Percentiles rank a stretch among this genome's conserved stretches.
Conservation (phyloP, 2,797 vertebrate genomes). For the Ceyx erithaca region DNA sequence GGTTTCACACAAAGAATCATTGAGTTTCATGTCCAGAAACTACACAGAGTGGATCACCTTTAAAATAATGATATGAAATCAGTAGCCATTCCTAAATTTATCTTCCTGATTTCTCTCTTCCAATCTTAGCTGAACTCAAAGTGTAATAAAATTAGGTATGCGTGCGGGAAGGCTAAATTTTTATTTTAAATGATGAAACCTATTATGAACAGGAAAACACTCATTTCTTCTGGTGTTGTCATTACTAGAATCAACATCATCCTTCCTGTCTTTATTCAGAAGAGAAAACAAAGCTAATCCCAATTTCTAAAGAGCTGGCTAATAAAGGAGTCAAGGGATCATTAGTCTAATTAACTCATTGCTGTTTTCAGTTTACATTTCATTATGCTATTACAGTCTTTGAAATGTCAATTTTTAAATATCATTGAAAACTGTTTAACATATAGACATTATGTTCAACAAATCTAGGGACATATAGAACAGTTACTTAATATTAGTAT, state of each 20-base stretch:
- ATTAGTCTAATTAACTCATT: slow-evolving; percentile 79
- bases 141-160: neutral
- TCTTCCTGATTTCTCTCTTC: neutral
- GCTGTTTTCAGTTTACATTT: slow-evolving; percentile 76
- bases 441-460: slow-evolving; percentile 39
- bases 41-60: neutral
- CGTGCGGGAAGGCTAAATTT: neutral
- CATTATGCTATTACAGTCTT: slow-evolving; percentile 75
- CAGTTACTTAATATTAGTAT: slow-evolving; percentile 48
- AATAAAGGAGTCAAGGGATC: slow-evolving; percentile 77
- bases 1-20: neutral
- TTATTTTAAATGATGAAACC: slow-evolving; percentile 50
- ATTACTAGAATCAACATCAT: slow-evolving; percentile 77
- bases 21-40: neutral
- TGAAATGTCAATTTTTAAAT: slow-evolving; percentile 74
- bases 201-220: slow-evolving; percentile 53
- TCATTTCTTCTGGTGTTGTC: slow-evolving; percentile 72
- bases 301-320: slow-evolving; percentile 74
- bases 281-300: slow-evolving; percentile 78
- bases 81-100: neutral
- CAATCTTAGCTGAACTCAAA: neutral
- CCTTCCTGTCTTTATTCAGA: slow-evolving; percentile 73
- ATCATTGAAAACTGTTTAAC: slow-evolving; percentile 69
- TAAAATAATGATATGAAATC: neutral
- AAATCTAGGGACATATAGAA: slow-evolving; percentile 38